These are phyloP conservation scores for Artibeus jamaicensis DNA, from an alignment of 2,797 vertebrate genomes.

Conservation along the genomic window DNA sequence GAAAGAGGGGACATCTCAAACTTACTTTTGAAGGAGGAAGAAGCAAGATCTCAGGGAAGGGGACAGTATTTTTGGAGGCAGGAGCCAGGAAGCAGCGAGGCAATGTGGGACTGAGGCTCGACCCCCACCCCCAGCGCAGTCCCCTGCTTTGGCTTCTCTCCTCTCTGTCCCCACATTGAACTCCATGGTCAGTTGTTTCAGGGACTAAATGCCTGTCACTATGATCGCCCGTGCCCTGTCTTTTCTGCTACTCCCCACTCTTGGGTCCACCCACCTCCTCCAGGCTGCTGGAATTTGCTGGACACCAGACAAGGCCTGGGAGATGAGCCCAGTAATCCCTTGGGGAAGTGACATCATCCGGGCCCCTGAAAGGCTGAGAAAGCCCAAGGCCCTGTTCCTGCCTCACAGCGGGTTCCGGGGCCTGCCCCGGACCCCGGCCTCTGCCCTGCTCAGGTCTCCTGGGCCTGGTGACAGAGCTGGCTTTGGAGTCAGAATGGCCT, in stretches of 20 bases:
- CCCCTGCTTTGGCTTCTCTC: not conserved
- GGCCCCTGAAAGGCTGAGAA: not conserved
- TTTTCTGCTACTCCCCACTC: not conserved
- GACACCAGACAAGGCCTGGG: not conserved
- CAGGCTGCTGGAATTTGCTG: not conserved
- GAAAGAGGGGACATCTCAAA: not conserved
- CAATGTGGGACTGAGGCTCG: not conserved
- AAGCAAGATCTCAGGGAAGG: not conserved
- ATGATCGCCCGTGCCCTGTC: not conserved
- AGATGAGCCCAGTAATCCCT: not conserved
- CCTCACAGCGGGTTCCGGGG: no score
- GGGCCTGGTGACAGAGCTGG: not conserved
- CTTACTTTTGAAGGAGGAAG: not conserved
- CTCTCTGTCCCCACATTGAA: not conserved
- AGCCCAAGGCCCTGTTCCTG: not conserved
- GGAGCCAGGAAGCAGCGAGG: not conserved
- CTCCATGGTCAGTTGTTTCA: not conserved
- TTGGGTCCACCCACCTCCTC: not conserved
- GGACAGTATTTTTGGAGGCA: not conserved
- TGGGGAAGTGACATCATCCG: not conserved
- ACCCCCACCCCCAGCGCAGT: not conserved
- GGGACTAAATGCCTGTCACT: not conserved
- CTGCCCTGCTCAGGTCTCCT: not conserved
- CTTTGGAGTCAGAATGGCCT: not conserved
- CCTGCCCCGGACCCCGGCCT: rapidly evolving